A percentile compares a stretch with the other conserved stretches of the same genome.
These are phyloP conservation scores for Fregata magnificens DNA, from an alignment of 2,113 vertebrate species.

Conservation along the genomic window DNA sequence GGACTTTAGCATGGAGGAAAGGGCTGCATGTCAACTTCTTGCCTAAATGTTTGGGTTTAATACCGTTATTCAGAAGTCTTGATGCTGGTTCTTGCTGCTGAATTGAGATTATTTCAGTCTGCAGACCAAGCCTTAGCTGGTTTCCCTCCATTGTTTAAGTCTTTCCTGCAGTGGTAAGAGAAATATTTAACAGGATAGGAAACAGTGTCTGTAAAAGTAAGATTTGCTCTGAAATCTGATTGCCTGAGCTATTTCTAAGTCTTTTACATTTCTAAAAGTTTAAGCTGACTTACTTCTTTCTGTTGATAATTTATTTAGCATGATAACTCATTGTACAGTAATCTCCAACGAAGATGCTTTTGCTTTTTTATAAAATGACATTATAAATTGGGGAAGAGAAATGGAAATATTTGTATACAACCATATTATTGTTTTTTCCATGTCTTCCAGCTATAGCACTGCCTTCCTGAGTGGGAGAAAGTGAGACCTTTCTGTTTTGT, in stretches of 20 bases:
- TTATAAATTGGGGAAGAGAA: neutral
- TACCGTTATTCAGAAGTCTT: neutral
- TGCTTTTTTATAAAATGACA: neutral
- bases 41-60: neutral
- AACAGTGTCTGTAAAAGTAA: neutral
- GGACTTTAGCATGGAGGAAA: neutral
- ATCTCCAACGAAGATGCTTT: neutral
- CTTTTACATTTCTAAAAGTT: neutral
- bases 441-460: neutral
- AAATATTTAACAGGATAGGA: conserved; percentile 22
- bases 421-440: neutral
- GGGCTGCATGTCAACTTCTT: neutral
- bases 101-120: neutral
- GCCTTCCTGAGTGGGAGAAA: neutral
- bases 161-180: neutral
- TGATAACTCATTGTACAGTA: neutral
- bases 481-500: neutral
- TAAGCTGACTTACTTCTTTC: neutral
- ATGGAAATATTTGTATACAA: neutral
- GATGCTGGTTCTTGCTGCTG: neutral
- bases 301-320: neutral
- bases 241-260: neutral
- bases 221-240: conserved; percentile 1
- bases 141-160: conserved; percentile 36
- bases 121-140: neutral